phyloP scores from a whole-genome alignment of 2,888 invertebrate genomes.

The Plebejus anna region DNA sequence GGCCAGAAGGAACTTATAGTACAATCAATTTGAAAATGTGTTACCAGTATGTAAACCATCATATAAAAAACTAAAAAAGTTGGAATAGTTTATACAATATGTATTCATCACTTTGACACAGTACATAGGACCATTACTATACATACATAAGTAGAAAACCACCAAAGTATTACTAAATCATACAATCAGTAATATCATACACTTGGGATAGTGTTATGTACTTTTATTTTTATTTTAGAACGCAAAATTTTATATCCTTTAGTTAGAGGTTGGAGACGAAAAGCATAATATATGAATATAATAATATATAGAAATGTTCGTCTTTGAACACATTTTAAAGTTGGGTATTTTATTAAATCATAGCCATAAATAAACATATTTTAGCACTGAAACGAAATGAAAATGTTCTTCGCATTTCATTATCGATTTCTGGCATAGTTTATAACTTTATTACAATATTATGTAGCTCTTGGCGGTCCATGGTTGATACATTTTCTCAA shows the following conservation, averaged over 20 bases:
- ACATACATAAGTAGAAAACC: slow-evolving; percentile 14
- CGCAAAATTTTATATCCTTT: neutral
- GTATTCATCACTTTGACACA: neutral
- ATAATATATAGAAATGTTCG: neutral
- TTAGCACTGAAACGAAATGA: too few relatives aligned
- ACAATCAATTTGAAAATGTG: neutral
- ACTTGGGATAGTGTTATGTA: slow-evolving; percentile 4
- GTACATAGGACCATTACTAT: slow-evolving; percentile 8
- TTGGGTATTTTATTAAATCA: too few relatives aligned
- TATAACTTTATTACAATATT: too few relatives aligned
- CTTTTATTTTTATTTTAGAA: neutral
- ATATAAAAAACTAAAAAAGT: slow-evolving; percentile 8
- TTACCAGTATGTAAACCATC: slow-evolving; percentile 1
- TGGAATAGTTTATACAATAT: neutral
- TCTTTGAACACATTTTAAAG: neutral
- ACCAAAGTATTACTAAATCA: slow-evolving; percentile 1
- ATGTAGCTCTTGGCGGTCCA: neutral
- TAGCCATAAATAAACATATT: too few relatives aligned
- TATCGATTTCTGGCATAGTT: too few relatives aligned
- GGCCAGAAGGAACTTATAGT: neutral
- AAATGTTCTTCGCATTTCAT: too few relatives aligned
- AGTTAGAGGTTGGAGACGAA: neutral
- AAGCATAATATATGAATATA: neutral
- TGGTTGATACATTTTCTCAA: neutral
- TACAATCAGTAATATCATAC: neutral